A percentile compares a stretch with the other conserved stretches of the same genome.
These are phyloP conservation scores for Chloroceryle aenea DNA, from an alignment of 2,113 vertebrate species.

Conservation along the genomic window DNA sequence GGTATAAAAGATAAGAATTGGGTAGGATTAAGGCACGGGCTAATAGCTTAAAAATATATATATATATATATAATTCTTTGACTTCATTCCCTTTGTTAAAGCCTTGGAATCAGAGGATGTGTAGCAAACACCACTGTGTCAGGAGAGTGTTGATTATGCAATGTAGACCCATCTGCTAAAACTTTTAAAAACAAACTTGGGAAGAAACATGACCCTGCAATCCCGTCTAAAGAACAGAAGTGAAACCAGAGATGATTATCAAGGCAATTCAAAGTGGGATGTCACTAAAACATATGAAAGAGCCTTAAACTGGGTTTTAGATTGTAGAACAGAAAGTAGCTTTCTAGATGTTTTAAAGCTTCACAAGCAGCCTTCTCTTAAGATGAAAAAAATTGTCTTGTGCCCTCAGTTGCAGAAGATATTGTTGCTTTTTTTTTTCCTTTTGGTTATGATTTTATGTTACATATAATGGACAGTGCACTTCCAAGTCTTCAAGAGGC, in stretches of 20 bases:
- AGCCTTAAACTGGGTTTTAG: neutral
- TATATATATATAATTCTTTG: neutral
- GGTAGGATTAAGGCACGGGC: neutral
- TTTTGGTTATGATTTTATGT: neutral
- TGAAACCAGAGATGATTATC: neutral
- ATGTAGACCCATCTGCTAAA: neutral
- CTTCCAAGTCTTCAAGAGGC: neutral
- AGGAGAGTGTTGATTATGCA: neutral
- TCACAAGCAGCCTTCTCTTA: neutral
- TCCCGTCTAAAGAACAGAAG: neutral
- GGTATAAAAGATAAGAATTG: neutral
- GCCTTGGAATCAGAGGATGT: neutral
- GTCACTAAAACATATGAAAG: neutral
- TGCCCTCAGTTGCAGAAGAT: neutral
- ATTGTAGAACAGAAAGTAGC: neutral
- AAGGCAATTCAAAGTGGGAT: neutral
- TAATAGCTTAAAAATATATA: neutral
- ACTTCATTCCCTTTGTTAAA: neutral
- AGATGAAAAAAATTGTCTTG: neutral
- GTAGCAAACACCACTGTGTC: neutral
- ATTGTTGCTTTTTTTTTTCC: neutral
- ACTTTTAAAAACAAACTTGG: neutral
- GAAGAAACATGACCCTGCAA: neutral
- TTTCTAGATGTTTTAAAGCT: neutral
- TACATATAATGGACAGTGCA: accelerated